Conservation (phyloP, 2,797 vertebrate species). For the Paguma larvata region DNA sequence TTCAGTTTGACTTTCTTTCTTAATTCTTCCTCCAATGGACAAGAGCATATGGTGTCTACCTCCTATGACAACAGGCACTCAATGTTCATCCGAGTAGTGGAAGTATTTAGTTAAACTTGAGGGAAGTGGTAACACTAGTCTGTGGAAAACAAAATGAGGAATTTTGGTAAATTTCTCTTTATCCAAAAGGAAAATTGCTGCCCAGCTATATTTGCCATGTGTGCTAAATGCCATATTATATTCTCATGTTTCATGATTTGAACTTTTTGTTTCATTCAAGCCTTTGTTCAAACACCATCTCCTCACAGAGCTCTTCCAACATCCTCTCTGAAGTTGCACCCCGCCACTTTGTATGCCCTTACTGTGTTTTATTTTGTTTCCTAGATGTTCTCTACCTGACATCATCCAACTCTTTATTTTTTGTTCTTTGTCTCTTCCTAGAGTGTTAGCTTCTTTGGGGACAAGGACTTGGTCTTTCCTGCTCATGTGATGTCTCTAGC, state of each 20-base stretch:
- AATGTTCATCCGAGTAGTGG: background rate
- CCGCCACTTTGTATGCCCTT: background rate
- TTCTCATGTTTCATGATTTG: background rate
- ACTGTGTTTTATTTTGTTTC: background rate
- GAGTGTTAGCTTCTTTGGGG: background rate
- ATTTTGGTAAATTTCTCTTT: background rate
- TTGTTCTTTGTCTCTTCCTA: background rate
- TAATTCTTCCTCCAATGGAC: background rate
- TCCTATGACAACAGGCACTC: background rate
- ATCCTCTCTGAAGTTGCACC: background rate
- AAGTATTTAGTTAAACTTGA: background rate
- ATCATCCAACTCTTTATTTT: too few relatives aligned
- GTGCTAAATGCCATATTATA: background rate
- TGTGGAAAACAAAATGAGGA: background rate
- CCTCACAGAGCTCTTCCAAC: background rate
- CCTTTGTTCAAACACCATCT: background rate
- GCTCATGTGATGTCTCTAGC: background rate
- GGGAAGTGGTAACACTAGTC: background rate
- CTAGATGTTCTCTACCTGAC: background rate
- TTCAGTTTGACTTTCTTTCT: background rate
- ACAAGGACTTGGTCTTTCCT: background rate
- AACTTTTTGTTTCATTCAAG: background rate
- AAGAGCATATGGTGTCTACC: accelerated
- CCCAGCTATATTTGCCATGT: background rate
- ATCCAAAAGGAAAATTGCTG: background rate